Evolutionary conservation across 1,140 invertebrate genomes (phyloP).

Genomic region (Choristoneura fumiferana): DNA sequence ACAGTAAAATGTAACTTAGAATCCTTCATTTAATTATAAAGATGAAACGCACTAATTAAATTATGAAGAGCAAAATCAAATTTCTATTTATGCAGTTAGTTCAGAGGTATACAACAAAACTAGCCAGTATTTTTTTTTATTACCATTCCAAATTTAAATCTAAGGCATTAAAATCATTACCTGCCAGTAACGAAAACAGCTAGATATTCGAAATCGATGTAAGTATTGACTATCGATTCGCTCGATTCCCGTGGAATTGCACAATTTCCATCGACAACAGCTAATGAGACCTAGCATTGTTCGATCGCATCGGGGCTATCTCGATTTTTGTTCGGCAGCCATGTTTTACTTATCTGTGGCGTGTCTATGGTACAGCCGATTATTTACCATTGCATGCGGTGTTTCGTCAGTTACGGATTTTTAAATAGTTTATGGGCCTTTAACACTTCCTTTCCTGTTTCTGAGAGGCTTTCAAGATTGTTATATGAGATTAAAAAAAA

Average conservation of each 20-base stretch:
- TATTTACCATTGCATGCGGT: conserved; percentile 46
- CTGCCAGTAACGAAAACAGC: neutral
- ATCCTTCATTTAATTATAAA: too few relatives aligned
- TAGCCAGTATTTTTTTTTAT: too few relatives aligned
- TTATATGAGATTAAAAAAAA: too few relatives aligned
- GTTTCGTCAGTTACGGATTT: conserved; percentile 59
- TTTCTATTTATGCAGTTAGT: too few relatives aligned
- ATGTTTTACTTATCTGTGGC: conserved; percentile 66
- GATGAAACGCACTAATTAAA: too few relatives aligned
- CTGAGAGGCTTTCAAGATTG: too few relatives aligned
- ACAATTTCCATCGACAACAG: conserved; percentile 54
- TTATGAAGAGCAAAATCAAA: too few relatives aligned
- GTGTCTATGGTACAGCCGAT: conserved; percentile 54
- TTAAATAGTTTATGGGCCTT: conserved; percentile 44
- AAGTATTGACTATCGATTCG: conserved; percentile 55
- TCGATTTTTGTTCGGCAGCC: conserved; percentile 61
- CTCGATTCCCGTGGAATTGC: conserved; percentile 53
- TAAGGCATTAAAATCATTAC: too few relatives aligned
- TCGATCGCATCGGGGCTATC: conserved; percentile 66
- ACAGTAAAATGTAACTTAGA: too few relatives aligned
- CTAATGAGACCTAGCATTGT: conserved; percentile 74
- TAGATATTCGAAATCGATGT: conserved; percentile 34
- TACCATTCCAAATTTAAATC: too few relatives aligned
- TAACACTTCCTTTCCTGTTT: too few relatives aligned
- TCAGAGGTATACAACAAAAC: too few relatives aligned